These are phyloP conservation scores for Bombus ignitus DNA, from an alignment of 1,140 invertebrate genomes.

Conservation along the genomic window DNA sequence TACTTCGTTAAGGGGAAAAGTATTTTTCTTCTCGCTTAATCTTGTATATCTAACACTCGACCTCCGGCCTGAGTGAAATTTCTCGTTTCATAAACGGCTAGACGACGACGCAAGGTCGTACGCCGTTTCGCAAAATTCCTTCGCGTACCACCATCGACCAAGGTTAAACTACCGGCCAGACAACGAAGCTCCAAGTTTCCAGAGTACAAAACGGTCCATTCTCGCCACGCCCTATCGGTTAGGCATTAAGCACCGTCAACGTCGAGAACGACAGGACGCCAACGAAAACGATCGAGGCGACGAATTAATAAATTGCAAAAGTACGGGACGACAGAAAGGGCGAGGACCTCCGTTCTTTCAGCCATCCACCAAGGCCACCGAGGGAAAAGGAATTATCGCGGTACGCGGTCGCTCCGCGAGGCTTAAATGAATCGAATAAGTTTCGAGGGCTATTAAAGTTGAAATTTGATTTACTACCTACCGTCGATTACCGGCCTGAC, in stretches of 20 bases:
- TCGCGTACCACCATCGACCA: neutral
- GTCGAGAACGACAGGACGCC: neutral
- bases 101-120: neutral
- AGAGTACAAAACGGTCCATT: neutral
- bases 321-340: neutral
- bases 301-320: neutral
- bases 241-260: too few species aligned
- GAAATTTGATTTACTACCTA: constrained; percentile 68
- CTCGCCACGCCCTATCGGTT: neutral
- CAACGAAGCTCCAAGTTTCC: neutral
- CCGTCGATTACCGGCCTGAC: constrained; percentile 53
- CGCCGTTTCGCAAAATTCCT: neutral
- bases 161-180: neutral
- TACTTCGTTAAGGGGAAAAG: constrained; percentile 32
- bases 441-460: constrained; percentile 72
- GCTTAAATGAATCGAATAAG: constrained; percentile 72
- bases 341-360: neutral
- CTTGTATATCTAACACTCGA: neutral
- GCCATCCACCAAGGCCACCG: too few species aligned
- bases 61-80: neutral
- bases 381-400: constrained; percentile 57
- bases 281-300: neutral
- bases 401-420: constrained; percentile 47
- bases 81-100: neutral
- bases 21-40: constrained; percentile 33